Evolutionary conservation across 1,140 invertebrate species (phyloP).

Genomic region (Hyles vespertilio): DNA sequence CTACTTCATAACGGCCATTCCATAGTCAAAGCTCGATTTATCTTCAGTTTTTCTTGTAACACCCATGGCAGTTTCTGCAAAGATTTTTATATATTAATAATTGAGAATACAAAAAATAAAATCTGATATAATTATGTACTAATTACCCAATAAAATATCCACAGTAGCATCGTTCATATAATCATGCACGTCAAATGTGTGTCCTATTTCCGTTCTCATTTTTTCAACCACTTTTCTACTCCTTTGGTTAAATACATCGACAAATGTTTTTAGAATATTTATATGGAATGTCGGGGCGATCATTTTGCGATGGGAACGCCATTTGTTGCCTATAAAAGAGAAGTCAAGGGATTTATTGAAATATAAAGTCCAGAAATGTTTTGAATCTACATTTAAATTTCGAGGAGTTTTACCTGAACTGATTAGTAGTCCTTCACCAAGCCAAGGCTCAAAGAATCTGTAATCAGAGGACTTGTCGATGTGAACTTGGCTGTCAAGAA

Average conservation of each 20-base stretch:
- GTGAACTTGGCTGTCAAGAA: conserved; percentile 83
- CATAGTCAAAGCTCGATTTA: conserved; percentile 81
- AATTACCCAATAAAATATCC: conserved; percentile 88
- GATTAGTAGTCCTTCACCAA: conserved; percentile 91
- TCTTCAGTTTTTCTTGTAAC: conserved; percentile 79
- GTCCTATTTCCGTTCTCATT: conserved; percentile 79
- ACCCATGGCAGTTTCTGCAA: conserved; percentile 83
- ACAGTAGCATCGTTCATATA: conserved; percentile 91
- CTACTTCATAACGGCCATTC: conserved; percentile 84
- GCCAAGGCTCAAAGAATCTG: conserved; percentile 91
- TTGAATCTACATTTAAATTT: too few species aligned
- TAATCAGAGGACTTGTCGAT: conserved; percentile 90
- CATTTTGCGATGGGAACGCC: conserved; percentile 90
- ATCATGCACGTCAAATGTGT: conserved; percentile 89
- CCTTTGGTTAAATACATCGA: conserved; percentile 91
- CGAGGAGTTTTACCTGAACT: conserved; percentile 75
- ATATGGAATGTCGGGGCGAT: conserved; percentile 96
- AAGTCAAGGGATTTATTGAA: neutral
- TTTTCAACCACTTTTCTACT: conserved; percentile 82
- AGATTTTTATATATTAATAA: neutral
- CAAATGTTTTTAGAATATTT: conserved; percentile 92
- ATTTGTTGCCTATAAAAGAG: conserved; percentile 81
- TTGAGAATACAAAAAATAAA: neutral
- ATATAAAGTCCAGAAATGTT: neutral
- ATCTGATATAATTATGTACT: neutral